Evolutionary conservation across 2,113 vertebrate species (phyloP).

Genomic region (Mormoops blainvillei): DNA sequence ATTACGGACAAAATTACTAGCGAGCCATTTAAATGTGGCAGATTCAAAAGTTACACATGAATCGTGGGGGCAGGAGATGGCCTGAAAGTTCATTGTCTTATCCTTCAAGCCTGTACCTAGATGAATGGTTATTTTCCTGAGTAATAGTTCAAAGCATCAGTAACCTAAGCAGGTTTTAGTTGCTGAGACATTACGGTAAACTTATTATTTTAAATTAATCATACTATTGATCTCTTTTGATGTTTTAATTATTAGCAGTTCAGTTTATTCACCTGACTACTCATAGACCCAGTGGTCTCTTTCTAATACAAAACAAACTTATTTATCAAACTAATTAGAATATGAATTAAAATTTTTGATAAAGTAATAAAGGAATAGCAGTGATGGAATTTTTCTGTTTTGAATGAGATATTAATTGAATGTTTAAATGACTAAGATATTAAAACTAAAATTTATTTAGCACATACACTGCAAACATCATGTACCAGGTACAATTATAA

Average conservation of each 20-base stretch:
- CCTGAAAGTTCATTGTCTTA: neutral
- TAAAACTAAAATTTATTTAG: neutral
- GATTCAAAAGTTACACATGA: neutral
- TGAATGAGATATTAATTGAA: neutral
- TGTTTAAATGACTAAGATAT: neutral
- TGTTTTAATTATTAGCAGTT: neutral
- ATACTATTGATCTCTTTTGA: too few species aligned
- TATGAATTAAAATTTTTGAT: neutral
- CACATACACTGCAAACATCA: neutral
- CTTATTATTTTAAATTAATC: neutral
- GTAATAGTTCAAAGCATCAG: neutral
- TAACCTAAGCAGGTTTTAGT: neutral
- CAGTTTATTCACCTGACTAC: neutral
- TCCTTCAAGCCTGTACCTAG: neutral
- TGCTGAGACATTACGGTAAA: neutral
- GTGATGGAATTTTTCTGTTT: neutral
- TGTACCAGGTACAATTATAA: neutral
- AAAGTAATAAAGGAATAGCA: neutral
- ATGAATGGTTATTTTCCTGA: neutral
- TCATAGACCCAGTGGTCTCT: neutral
- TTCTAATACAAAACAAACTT: neutral
- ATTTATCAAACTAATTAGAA: neutral
- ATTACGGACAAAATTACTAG: neutral
- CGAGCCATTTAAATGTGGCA: neutral
- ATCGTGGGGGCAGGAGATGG: neutral